Conservation (phyloP, 2,888 invertebrate genomes). For the Heliconius erato region DNA sequence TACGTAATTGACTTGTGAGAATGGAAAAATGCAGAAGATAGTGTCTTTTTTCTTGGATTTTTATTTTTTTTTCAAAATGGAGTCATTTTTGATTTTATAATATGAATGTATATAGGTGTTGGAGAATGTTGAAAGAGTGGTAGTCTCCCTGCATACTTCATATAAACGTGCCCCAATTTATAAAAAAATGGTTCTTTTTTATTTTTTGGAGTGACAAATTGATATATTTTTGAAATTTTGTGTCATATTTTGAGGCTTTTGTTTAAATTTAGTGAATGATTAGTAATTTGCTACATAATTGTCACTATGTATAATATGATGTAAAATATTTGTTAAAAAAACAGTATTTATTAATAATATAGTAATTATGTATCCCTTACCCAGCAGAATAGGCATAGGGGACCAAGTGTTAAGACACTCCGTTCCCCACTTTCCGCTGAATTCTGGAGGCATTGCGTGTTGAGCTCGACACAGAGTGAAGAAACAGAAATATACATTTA, state of each 20-base stretch:
- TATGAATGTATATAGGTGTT: background rate
- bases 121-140: background rate
- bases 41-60: constrained; percentile 1
- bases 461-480: no score
- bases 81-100: background rate
- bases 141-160: background rate
- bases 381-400: no score
- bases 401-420: no score
- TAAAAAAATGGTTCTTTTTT: background rate
- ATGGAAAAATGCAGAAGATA: constrained; percentile 49
- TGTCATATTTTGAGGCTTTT: constrained; percentile 57
- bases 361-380: no score
- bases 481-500: no score
- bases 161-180: constrained; percentile 10
- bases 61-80: background rate
- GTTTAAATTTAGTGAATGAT: constrained; percentile 33
- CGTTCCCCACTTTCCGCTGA: no score
- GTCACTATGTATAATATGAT: background rate
- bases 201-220: constrained; percentile 1
- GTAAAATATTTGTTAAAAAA: no score
- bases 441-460: no score
- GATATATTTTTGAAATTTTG: constrained; percentile 16
- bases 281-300: constrained; percentile 38
- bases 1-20: constrained; percentile 44
- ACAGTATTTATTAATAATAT: no score